Evolutionary conservation across 2,797 vertebrate species (phyloP).

Genomic region (Xenops minutus): DNA sequence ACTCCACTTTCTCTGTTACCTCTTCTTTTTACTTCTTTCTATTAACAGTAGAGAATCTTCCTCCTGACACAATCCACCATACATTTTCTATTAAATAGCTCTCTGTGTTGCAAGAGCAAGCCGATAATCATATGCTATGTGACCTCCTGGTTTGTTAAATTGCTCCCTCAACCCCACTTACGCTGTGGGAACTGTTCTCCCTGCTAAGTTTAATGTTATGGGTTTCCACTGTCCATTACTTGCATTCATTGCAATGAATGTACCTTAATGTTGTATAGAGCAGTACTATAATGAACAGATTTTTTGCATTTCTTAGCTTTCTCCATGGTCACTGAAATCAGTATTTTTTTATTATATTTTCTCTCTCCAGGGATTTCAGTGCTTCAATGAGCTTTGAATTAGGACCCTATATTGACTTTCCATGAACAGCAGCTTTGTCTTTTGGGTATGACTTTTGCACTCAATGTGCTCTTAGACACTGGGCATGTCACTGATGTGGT

Average conservation of each 20-base stretch:
- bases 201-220: background rate
- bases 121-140: background rate
- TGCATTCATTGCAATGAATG: background rate
- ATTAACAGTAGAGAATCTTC: background rate
- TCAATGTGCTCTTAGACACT: background rate
- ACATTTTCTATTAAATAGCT: background rate
- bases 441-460: background rate
- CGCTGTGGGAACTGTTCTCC: background rate
- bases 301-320: background rate
- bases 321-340: background rate
- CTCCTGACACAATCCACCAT: background rate
- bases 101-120: background rate
- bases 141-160: constrained; percentile 8
- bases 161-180: background rate
- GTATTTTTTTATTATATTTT: fast-evolving
- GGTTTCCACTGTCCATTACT: background rate
- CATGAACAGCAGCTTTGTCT: background rate
- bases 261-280: background rate
- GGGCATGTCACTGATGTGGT: background rate
- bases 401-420: background rate
- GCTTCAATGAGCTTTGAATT: background rate
- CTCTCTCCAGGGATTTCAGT: background rate
- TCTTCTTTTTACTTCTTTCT: background rate
- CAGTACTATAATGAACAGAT: background rate
- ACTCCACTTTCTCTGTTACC: background rate